phyloP scores from a whole-genome alignment of 1,140 invertebrate species.

The Riptortus pedestris region DNA sequence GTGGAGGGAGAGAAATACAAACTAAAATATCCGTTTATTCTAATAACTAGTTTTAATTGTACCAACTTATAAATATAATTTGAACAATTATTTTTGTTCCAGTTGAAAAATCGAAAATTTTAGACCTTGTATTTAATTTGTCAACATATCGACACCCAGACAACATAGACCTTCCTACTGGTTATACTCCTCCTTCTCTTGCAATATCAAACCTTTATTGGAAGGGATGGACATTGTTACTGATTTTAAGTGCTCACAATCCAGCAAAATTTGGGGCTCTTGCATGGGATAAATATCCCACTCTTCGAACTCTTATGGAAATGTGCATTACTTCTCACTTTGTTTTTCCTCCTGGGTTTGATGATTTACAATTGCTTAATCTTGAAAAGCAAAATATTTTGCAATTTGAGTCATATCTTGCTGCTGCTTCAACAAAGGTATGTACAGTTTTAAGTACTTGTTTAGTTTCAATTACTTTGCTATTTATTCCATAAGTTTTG shows the following conservation, averaged over 20 bases:
- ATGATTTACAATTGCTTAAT: slow-evolving; percentile 56
- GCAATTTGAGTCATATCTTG: slow-evolving; percentile 86
- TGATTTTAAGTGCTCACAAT: slow-evolving; percentile 83
- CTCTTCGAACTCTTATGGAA: slow-evolving; percentile 82
- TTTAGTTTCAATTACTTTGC: too few species aligned
- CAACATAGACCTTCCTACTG: slow-evolving; percentile 75
- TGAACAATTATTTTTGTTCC: slow-evolving; percentile 40
- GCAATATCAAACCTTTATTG: slow-evolving; percentile 87
- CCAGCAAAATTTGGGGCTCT: slow-evolving; percentile 65
- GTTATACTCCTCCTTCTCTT: slow-evolving; percentile 75
- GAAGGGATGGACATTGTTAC: slow-evolving; percentile 85
- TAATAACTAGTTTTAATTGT: too few species aligned
- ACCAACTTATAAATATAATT: background rate
- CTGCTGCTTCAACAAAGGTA: slow-evolving; percentile 67
- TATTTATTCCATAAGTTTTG: too few species aligned
- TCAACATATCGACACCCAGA: slow-evolving; percentile 87
- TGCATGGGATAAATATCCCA: slow-evolving; percentile 87
- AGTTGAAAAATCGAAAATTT: slow-evolving; percentile 72
- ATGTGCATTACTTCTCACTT: slow-evolving; percentile 92
- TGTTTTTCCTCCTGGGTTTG: slow-evolving; percentile 64
- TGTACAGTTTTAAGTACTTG: background rate
- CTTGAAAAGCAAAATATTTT: slow-evolving; percentile 75
- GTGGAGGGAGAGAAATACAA: too few species aligned
- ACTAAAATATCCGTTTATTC: too few species aligned
- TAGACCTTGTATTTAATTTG: slow-evolving; percentile 81